Conservation (phyloP, 2,888 invertebrate genomes). For the Phaonia tiefii region DNA sequence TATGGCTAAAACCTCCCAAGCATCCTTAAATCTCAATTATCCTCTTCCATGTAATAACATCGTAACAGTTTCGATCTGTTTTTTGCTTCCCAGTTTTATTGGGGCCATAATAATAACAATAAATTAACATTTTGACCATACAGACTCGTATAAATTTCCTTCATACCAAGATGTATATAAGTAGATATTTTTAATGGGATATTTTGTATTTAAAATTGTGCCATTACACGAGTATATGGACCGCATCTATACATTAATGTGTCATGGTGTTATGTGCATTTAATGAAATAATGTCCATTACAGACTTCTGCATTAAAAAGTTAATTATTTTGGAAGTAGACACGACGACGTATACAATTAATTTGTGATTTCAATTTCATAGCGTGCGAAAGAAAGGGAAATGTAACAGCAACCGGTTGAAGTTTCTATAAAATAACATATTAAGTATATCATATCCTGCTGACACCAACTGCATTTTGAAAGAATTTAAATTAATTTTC, state of each 20-base stretch:
- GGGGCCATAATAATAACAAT: slow-evolving; percentile 28
- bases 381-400: too few relatives aligned
- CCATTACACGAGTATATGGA: background rate
- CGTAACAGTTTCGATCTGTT: slow-evolving; percentile 4
- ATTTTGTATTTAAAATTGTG: slow-evolving; percentile 22
- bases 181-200: slow-evolving; percentile 29
- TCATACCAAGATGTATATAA: background rate
- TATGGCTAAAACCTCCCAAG: slow-evolving; percentile 18
- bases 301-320: background rate
- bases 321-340: background rate
- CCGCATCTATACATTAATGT: background rate
- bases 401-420: too few relatives aligned
- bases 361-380: too few relatives aligned
- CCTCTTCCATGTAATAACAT: background rate
- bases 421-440: too few relatives aligned
- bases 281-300: slow-evolving; percentile 29
- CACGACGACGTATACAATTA: too few relatives aligned
- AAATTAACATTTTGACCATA: slow-evolving; percentile 32
- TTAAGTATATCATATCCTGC: too few relatives aligned
- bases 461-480: too few relatives aligned
- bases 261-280: background rate
- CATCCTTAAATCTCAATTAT: slow-evolving; percentile 30
- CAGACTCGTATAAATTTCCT: too few relatives aligned
- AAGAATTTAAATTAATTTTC: too few relatives aligned
- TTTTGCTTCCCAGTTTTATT: slow-evolving; percentile 23